Percentiles rank a stretch among this genome's conserved stretches.
Evolutionary conservation across 2,113 vertebrate species (phyloP).

Genomic region (Xerus inauris): DNA sequence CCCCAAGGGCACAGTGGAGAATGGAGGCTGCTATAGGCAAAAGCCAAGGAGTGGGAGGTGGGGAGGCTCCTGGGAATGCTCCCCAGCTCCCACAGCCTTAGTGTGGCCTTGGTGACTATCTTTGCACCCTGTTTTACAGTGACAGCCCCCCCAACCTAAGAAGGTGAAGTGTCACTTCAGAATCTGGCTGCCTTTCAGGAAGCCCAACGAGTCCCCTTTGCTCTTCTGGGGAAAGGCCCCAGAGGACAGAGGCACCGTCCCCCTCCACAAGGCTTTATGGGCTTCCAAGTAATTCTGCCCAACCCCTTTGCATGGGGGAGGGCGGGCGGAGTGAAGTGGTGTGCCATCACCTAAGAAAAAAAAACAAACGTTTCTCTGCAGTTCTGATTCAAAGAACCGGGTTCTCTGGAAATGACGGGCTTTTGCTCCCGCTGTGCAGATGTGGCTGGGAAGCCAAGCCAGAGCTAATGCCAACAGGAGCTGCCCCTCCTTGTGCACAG

Average conservation of each 20-base stretch:
- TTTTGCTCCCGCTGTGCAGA: constrained; percentile 42
- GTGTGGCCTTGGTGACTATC: background rate
- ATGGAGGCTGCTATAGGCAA: background rate
- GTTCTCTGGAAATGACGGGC: constrained; percentile 31
- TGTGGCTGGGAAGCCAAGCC: background rate
- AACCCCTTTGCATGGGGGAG: no score
- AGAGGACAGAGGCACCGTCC: background rate
- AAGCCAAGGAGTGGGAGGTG: background rate
- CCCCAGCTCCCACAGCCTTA: background rate
- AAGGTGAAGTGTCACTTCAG: background rate
- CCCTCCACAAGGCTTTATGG: background rate
- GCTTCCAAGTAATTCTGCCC: background rate
- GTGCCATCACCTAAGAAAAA: constrained; percentile 57
- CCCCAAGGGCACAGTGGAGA: background rate
- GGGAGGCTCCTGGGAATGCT: background rate
- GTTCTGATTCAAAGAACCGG: constrained; percentile 21
- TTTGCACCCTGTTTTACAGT: background rate
- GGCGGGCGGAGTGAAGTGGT: no score
- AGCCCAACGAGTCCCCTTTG: background rate
- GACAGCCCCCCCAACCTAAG: background rate
- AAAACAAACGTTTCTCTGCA: background rate
- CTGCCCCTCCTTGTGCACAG: background rate
- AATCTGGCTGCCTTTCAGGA: background rate
- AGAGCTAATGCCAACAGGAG: background rate
- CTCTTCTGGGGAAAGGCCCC: background rate